Conservation (phyloP, 2,888 invertebrate species). For the Dioctria rufipes region DNA sequence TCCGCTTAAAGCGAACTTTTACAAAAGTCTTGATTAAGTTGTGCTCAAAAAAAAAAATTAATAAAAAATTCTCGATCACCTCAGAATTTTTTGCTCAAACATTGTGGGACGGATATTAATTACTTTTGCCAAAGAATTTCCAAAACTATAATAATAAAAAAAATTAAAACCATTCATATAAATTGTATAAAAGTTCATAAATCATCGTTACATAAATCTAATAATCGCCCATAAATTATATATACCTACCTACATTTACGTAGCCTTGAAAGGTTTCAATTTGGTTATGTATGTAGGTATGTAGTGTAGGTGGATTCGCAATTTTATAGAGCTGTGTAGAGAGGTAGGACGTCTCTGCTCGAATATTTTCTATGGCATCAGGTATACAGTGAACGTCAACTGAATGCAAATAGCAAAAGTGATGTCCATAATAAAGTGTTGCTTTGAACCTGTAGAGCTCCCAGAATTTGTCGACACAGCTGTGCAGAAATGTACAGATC, state of each 20-base stretch:
- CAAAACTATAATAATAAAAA: too few species aligned
- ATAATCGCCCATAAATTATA: background rate
- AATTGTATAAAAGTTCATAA: background rate
- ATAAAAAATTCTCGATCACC: too few species aligned
- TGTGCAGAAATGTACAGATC: slow-evolving; percentile 85
- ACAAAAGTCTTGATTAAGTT: too few species aligned
- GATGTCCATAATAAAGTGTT: slow-evolving; percentile 78
- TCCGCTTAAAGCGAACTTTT: too few species aligned
- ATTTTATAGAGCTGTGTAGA: background rate
- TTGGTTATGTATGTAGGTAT: background rate
- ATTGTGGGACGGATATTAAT: too few species aligned
- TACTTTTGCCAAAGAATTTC: too few species aligned
- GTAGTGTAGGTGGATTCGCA: background rate
- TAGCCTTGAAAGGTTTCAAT: slow-evolving; percentile 2
- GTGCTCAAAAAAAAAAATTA: too few species aligned
- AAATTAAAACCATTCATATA: too few species aligned
- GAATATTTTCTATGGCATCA: background rate
- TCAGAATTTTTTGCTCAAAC: too few species aligned
- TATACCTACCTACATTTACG: too few species aligned
- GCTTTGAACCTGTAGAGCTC: slow-evolving; percentile 83
- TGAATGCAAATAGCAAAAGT: slow-evolving; percentile 15
- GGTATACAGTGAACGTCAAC: background rate
- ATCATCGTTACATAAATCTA: slow-evolving; percentile 5
- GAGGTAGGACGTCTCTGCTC: background rate
- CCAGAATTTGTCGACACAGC: slow-evolving; percentile 83